Base-by-base conservation (phyloP, 2,797 vertebrate genomes). In the Dallia pectoralis region DNA sequence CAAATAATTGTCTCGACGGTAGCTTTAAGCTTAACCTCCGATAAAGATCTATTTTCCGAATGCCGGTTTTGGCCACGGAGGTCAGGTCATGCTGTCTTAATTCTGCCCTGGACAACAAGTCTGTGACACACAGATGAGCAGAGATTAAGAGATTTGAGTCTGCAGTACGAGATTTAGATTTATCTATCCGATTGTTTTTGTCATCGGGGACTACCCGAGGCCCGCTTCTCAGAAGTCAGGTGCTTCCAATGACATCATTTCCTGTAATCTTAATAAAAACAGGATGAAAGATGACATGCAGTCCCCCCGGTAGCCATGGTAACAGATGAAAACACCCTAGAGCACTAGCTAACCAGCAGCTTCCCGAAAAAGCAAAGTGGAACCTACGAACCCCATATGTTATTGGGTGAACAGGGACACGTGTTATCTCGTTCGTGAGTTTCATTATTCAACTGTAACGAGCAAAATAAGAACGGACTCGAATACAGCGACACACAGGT, bases 161-260 rank as follows among this genome's bases (percentile, higher is more conserved):
- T 79, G 79, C 79, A 82, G 59, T 22, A 32, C 63, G 65, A 70
- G 71, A 67, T 67, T 59, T 69, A 72, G n/a, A 64, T 71, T 33
- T 33, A 19, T 56, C 44, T 7, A 30, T 69, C 27, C 18, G 27
- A 25, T 16, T 67, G 65, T 44, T 18, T 32, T 65, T 65, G 29
- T 64, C 16, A 29, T 16, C 14, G 32, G 30, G 18, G 27, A 33
- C 62, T 33, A 27, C 32, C 62, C 44, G 33, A 40, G 36, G n/a
- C 40, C n/a, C 4, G 14, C 33, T 67, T 25, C 33, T 67, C 22
- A 8, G 53, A n/a, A 40, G 22, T 40, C 65, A 67, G 65, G 65
- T 67, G 36, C 18, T 30, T 3, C 29, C 48, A 6, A 53, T n/a
- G 68, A 18, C 30, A 25, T 32, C 29, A 22, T 51, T 32, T 53